Base-by-base conservation (phyloP, 2,113 vertebrate species). In the Spea bombifrons region DNA sequence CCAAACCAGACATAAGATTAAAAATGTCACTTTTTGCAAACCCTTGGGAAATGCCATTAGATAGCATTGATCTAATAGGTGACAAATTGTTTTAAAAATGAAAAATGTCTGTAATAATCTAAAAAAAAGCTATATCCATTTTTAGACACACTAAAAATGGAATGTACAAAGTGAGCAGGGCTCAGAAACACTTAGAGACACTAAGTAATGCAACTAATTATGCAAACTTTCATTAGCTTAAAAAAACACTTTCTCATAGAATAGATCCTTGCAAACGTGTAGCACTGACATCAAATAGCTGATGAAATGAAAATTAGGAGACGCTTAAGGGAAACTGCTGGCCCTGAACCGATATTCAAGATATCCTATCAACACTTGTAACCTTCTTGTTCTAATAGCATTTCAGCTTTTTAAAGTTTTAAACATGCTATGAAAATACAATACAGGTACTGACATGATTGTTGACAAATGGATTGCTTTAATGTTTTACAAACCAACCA, bases 201-300 rank as follows among this genome's bases (percentile, higher is more conserved):
- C 10, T n/a, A 8, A 44, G 15, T 8, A 17, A 64, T 5, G 8
- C 45, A 64, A 74, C 57, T 64, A 63, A 74, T 49, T 74, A 74
- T 61, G 57, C 45, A 74, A 67, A 45, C 43, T 67, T 67, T 67
- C 15, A 17, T 46, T 46, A 46, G 66, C 44, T 67, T 3, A 67
- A 44, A 66, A 43, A 66, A 66, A 67, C 44, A 67, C n/a, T 15
- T 47, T 44, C 7, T 7, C 17, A 15, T 16, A n/a, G 9, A 17
- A 74, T 74, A 64, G 4, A 63, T 74, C 57, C 49, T 74, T 7
- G 5, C n/a, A 59, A 16, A 71, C 10, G n/a, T 46, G 30, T 74
- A 46, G 47, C 49, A 8, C 49, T 53, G 68, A 44, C 61, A 75
- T 50, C n/a, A 65, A 52, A 65, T 8, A 50, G 47, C n/a, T 65